Percentiles rank a stretch among this genome's conserved stretches.
phyloP scores from a whole-genome alignment of 2,888 invertebrate species.

The Oxytorus armatus region DNA sequence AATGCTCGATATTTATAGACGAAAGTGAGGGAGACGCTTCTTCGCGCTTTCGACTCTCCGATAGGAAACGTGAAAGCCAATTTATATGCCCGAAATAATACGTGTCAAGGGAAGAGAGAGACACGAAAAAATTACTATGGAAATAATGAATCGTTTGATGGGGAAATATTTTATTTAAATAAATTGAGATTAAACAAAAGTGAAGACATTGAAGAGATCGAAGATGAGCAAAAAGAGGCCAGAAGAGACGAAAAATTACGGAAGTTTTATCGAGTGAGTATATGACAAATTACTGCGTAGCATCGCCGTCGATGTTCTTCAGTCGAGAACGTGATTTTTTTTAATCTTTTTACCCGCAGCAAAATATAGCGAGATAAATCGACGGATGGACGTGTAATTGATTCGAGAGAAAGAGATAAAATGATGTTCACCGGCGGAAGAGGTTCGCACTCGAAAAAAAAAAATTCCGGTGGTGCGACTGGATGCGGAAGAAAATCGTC shows the following conservation, averaged over 20 bases:
- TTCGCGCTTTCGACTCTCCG: slow-evolving; percentile 56
- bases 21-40: slow-evolving; percentile 55
- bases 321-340: not conserved
- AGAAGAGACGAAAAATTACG: slow-evolving; percentile 7
- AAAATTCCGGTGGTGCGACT: slow-evolving; percentile 82
- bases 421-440: slow-evolving; percentile 90
- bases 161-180: not conserved
- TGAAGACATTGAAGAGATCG: not conserved
- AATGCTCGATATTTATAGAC: slow-evolving; percentile 75
- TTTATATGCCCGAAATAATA: slow-evolving; percentile 30
- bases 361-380: slow-evolving; percentile 22
- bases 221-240: no score
- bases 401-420: slow-evolving; percentile 8
- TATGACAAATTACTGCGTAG: not conserved
- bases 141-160: not conserved
- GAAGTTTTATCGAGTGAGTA: slow-evolving; percentile 36
- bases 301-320: not conserved
- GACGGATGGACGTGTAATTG: slow-evolving; percentile 16
- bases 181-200: not conserved
- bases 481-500: slow-evolving; percentile 75
- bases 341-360: not conserved
- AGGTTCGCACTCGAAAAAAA: slow-evolving; percentile 87
- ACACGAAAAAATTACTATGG: not conserved
- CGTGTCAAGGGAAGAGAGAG: not conserved
- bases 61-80: slow-evolving; percentile 35